Conservation (phyloP, 2,797 vertebrate genomes). For the Rhinichthys osculus region DNA sequence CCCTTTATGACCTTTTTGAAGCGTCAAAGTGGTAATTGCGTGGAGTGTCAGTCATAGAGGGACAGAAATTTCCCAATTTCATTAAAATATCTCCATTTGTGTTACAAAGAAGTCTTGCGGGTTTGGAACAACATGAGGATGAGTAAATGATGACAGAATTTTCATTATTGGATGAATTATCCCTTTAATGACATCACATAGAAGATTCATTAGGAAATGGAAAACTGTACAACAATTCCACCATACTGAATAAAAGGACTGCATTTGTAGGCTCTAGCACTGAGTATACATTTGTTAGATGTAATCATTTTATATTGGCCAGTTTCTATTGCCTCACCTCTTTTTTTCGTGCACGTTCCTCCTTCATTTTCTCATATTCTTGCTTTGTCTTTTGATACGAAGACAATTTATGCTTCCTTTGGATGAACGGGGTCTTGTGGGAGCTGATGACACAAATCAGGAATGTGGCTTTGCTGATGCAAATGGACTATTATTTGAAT, state of each 20-base stretch:
- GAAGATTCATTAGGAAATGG: not conserved
- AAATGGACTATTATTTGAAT: not conserved
- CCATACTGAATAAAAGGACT: not conserved
- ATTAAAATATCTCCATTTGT: too few species aligned
- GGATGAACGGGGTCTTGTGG: constrained; percentile 47
- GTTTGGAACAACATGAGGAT: too few species aligned
- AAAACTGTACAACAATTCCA: not conserved
- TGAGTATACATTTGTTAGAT: not conserved
- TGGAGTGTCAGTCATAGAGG: too few species aligned
- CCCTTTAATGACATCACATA: not conserved
- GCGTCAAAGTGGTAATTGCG: too few species aligned
- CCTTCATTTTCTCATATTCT: constrained; percentile 84
- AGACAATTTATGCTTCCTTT: constrained; percentile 81
- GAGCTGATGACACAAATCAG: constrained; percentile 26
- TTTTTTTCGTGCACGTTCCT: constrained; percentile 83
- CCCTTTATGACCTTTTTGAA: too few species aligned
- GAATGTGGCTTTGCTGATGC: not conserved
- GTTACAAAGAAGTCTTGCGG: too few species aligned
- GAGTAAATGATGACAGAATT: too few species aligned
- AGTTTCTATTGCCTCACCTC: constrained; percentile 77
- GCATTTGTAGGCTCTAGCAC: not conserved
- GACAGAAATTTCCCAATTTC: too few species aligned
- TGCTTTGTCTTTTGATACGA: constrained; percentile 91
- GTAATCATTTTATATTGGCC: not conserved
- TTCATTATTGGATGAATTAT: too few species aligned